Percentiles rank a stretch among this genome's conserved stretches.
Conservation (phyloP, 1,140 invertebrate genomes). For the Phthorimaea operculella region DNA sequence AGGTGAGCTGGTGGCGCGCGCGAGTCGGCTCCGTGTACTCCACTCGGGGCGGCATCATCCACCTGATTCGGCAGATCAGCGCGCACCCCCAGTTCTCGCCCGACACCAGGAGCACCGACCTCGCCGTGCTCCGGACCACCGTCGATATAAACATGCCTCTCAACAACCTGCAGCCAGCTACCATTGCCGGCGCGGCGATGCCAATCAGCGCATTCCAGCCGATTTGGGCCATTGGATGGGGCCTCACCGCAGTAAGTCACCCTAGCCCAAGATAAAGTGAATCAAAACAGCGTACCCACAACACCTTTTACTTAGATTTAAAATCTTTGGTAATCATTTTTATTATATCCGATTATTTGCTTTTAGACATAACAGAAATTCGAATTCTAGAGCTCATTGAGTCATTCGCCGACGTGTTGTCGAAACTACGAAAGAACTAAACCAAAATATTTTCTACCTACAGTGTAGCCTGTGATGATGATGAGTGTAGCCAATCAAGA, state of each 20-base stretch:
- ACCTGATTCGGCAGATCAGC: conserved; percentile 38
- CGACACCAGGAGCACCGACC: conserved; percentile 70
- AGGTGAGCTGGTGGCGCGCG: conserved; percentile 31
- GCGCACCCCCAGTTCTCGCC: conserved; percentile 69
- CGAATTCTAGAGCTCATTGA: too few species aligned
- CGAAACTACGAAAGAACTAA: too few species aligned
- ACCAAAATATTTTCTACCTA: too few species aligned
- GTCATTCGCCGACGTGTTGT: too few species aligned
- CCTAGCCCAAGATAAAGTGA: too few species aligned
- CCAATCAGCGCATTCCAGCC: conserved; percentile 17
- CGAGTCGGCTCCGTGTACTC: conserved; percentile 33
- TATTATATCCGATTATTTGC: too few species aligned
- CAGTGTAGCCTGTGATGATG: too few species aligned
- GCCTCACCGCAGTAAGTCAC: conserved; percentile 29
- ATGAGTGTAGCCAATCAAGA: too few species aligned
- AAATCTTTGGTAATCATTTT: too few species aligned
- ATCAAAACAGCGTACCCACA: too few species aligned
- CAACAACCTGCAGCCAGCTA: conserved; percentile 25
- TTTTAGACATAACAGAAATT: too few species aligned
- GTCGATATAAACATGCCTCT: conserved; percentile 38
- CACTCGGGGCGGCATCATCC: conserved; percentile 24
- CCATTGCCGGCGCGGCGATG: conserved; percentile 29
- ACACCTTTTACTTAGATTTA: too few species aligned
- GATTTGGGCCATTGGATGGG: conserved; percentile 45
- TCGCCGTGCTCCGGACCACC: conserved; percentile 63